phyloP scores from a whole-genome alignment of 2,797 vertebrate genomes.

The Chloroceryle inda region DNA sequence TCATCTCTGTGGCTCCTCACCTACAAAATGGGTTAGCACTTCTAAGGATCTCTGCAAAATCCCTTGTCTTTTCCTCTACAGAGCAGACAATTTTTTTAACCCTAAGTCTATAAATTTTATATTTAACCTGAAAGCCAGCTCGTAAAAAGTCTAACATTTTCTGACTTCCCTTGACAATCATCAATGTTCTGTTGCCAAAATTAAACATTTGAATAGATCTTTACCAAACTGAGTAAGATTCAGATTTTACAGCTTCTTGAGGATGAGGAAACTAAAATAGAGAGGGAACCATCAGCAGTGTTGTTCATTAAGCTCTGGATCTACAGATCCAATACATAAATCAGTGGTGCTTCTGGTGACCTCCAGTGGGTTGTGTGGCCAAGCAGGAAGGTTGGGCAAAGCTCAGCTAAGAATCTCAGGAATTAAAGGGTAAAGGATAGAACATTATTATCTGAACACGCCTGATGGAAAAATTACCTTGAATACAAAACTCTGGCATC shows the following conservation, averaged over 20 bases:
- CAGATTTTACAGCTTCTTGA: not conserved
- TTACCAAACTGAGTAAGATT: not conserved
- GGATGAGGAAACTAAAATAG: not conserved
- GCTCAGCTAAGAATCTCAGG: not conserved
- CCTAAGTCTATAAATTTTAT: not conserved
- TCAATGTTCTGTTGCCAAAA: not conserved
- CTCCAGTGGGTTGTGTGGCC: rapidly evolving
- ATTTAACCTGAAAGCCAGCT: not conserved
- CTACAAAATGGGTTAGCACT: not conserved
- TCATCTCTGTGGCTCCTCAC: not conserved
- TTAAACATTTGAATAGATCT: not conserved
- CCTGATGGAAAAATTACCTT: not conserved
- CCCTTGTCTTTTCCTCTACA: not conserved
- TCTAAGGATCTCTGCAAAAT: not conserved
- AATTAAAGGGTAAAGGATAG: not conserved
- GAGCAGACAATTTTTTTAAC: not conserved
- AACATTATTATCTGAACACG: not conserved
- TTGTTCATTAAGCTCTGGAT: not conserved
- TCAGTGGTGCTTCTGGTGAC: not conserved
- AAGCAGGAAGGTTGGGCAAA: not conserved
- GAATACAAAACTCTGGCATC: not conserved
- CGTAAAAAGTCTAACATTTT: not conserved
- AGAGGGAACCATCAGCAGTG: not conserved
- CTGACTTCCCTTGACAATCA: not conserved
- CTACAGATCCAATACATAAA: not conserved